phyloP scores from a whole-genome alignment of 2,797 vertebrate genomes.

The Falco biarmicus region DNA sequence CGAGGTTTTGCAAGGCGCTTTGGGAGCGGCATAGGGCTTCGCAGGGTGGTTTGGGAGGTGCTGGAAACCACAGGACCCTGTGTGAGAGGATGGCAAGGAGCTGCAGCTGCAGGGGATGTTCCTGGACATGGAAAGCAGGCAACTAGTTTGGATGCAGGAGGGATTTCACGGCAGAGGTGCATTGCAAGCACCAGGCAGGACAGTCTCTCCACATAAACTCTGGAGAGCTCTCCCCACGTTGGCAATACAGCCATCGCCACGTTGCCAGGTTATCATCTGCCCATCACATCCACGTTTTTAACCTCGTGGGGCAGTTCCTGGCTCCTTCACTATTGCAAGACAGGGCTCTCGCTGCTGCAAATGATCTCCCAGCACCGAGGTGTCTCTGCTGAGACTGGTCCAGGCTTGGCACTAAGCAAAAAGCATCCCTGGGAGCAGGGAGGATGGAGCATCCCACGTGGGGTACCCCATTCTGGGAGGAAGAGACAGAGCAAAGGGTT shows the following conservation, averaged over 20 bases:
- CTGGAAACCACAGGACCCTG: not conserved
- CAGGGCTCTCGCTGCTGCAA: not conserved
- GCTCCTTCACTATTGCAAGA: not conserved
- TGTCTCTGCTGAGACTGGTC: not conserved
- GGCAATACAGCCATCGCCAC: not conserved
- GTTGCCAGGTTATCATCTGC: not conserved
- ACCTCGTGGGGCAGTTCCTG: not conserved
- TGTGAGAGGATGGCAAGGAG: not conserved
- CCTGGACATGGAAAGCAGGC: not conserved
- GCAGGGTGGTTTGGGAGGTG: not conserved
- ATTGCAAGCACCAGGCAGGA: not conserved
- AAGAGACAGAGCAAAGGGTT: not conserved
- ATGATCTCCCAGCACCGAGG: accelerated
- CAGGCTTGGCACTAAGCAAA: not conserved
- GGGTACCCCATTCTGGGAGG: not conserved
- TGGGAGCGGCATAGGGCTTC: not conserved
- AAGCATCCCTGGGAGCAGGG: no score
- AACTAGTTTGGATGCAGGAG: not conserved
- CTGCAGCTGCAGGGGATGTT: not conserved
- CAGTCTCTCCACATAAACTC: not conserved
- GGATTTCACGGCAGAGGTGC: not conserved
- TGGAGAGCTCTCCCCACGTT: not conserved
- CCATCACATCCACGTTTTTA: not conserved
- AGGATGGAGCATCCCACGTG: not conserved
- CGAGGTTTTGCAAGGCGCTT: not conserved